phyloP scores from a whole-genome alignment of 1,140 invertebrate genomes.

The Steinernema khuongi region DNA sequence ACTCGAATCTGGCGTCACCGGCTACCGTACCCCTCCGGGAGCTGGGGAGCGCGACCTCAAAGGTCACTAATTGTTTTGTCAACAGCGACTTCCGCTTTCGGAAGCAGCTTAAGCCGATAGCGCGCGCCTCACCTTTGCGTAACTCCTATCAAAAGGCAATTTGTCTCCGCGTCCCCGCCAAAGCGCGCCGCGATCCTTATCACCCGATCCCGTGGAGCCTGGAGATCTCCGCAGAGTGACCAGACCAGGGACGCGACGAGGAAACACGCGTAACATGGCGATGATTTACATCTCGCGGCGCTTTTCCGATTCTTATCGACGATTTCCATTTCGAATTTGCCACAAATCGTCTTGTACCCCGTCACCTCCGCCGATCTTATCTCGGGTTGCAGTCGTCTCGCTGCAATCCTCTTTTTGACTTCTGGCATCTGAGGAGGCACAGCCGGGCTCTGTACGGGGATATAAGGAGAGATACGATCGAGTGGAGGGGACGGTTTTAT shows the following conservation, averaged over 20 bases:
- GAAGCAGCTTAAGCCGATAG: not conserved
- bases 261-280: too few relatives aligned
- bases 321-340: not conserved
- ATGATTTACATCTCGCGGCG: constrained; percentile 8
- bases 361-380: constrained; percentile 9
- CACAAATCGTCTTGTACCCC: constrained; percentile 4
- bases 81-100: not conserved
- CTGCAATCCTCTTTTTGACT: too few relatives aligned
- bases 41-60: not conserved
- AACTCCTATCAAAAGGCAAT: constrained; percentile 10
- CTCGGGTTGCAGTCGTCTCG: too few relatives aligned
- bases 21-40: not conserved
- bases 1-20: not conserved
- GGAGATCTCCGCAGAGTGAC: not conserved
- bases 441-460: too few relatives aligned
- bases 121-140: not conserved
- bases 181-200: constrained; percentile 9
- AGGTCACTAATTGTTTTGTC: not conserved
- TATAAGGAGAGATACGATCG: too few relatives aligned
- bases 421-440: too few relatives aligned
- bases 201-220: not conserved
- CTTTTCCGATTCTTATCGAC: not conserved
- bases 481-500: too few relatives aligned
- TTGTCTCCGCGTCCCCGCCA: not conserved
- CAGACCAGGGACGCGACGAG: not conserved